Conservation (phyloP, 2,888 invertebrate genomes). For the Spialia ferax region DNA sequence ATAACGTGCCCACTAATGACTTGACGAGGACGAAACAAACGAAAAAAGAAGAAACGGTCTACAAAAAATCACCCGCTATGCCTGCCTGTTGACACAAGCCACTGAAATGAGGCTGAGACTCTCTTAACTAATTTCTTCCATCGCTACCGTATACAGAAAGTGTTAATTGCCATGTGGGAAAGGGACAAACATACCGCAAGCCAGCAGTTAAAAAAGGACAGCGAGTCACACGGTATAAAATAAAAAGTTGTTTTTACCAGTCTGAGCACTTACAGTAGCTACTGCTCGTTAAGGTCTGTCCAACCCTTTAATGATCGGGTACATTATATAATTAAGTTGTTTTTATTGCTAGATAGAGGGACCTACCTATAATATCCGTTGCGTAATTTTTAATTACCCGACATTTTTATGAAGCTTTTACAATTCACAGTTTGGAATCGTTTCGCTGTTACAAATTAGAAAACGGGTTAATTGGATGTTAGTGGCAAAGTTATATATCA, state of each 20-base stretch:
- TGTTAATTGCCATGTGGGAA: constrained; percentile 74
- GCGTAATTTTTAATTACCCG: constrained; percentile 35
- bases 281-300: constrained; percentile 70
- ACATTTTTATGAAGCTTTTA: constrained; percentile 38
- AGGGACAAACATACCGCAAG: constrained; percentile 50
- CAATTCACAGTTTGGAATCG: constrained; percentile 28
- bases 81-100: constrained; percentile 65
- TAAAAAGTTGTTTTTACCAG: constrained; percentile 75
- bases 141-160: constrained; percentile 79
- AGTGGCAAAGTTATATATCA: constrained; percentile 11
- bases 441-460: constrained; percentile 26
- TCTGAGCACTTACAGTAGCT: constrained; percentile 64
- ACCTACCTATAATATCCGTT: constrained; percentile 21
- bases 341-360: constrained; percentile 32
- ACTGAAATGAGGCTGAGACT: constrained; percentile 69
- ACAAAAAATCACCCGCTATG: constrained; percentile 45
- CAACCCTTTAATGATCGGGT: constrained; percentile 71
- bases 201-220: constrained; percentile 51
- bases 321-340: constrained; percentile 37
- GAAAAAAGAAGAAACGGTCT: constrained; percentile 48
- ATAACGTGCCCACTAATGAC: constrained; percentile 52
- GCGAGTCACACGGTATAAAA: constrained; percentile 57
- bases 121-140: constrained; percentile 82
- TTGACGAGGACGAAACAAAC: constrained; percentile 48
- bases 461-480: constrained; percentile 14